Evolutionary conservation across 1,140 invertebrate species (phyloP), one percentile per base, ranked within the genome.

Genomic region (Cyclina sinensis): DNA sequence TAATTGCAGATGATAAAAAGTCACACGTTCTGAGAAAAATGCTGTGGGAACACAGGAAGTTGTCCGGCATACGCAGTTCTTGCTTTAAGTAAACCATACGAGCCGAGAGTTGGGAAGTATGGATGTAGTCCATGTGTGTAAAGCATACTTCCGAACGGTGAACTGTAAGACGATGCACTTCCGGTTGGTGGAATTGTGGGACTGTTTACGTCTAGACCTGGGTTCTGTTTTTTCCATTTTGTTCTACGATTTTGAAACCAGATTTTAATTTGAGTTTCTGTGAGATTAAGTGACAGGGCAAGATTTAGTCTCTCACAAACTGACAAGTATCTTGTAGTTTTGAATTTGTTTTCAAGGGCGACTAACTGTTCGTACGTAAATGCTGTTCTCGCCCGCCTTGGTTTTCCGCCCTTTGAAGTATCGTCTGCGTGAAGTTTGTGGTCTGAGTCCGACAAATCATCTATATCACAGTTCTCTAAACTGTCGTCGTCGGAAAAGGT

Each of bases 191-290:
- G 81, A 35, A 92, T 86, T 54, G 98, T 99, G 0, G 98, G 98
- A 91, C 98, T 98, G 95, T 99, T 99, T 0, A 99, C 99, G 95
- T 99, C 99, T 96, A 99, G 97, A 0, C 99, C 99, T 0, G 99
- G 99, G 95, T 99, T 99, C 94, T 99, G 99, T 93, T 99, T 99
- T 96, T 99, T 99, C 99, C 99, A 99, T 95, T 99, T 99, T 90
- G 99, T 99, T 65, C 99, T 97, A 0, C 99, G 96, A 94, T 99
- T 99, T 91, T 95, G 95, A 84, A 95, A 95, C 95, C 95, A 95
- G 76, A 95, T 95, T 91, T 95, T 95, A 0, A 95, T 93, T 91
- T 99, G 99, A 2, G 99, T 99, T 96, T 99, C 99, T 0, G 99
- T 99, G 57, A 99, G 96, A 89, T 98, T 98, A 16, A 99, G 96